phyloP scores from a whole-genome alignment of 2,888 invertebrate genomes.

The Thera obeliscata region DNA sequence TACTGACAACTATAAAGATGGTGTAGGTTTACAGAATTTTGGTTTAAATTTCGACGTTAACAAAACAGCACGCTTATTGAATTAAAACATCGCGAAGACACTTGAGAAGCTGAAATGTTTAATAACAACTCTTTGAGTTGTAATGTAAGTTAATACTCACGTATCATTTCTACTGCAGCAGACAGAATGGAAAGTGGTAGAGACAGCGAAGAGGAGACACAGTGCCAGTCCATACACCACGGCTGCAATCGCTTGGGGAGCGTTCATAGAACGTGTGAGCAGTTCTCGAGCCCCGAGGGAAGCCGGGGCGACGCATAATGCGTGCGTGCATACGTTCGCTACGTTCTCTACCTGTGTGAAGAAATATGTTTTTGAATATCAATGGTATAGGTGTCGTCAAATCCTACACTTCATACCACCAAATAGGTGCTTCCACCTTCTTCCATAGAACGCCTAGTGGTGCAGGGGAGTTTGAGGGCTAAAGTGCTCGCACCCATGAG shows the following conservation, averaged over 20 bases:
- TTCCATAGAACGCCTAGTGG: no score
- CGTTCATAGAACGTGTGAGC: slow-evolving; percentile 88
- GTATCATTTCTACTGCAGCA: slow-evolving; percentile 87
- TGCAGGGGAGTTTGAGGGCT: no score
- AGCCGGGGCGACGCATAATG: slow-evolving; percentile 94
- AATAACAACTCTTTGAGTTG: not conserved
- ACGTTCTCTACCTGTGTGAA: slow-evolving; percentile 90
- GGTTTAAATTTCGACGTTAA: no score
- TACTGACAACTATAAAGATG: no score
- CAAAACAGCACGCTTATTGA: no score
- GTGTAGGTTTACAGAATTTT: no score
- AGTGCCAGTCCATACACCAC: slow-evolving; percentile 94
- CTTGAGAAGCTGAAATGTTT: not conserved
- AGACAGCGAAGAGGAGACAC: slow-evolving; percentile 93
- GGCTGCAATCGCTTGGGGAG: slow-evolving; percentile 91
- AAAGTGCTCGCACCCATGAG: no score
- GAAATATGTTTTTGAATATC: not conserved
- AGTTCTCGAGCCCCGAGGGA: slow-evolving; percentile 90
- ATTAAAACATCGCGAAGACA: not conserved
- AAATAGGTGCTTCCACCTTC: no score
- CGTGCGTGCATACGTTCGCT: slow-evolving; percentile 96
- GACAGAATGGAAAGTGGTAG: slow-evolving; percentile 95
- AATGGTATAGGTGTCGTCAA: not conserved
- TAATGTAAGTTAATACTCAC: no score
- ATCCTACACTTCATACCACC: no score